Evolutionary conservation across 2,113 vertebrate genomes (phyloP), one percentile per base, ranked within the genome.

Genomic region (Nerophis lumbriciformis): DNA sequence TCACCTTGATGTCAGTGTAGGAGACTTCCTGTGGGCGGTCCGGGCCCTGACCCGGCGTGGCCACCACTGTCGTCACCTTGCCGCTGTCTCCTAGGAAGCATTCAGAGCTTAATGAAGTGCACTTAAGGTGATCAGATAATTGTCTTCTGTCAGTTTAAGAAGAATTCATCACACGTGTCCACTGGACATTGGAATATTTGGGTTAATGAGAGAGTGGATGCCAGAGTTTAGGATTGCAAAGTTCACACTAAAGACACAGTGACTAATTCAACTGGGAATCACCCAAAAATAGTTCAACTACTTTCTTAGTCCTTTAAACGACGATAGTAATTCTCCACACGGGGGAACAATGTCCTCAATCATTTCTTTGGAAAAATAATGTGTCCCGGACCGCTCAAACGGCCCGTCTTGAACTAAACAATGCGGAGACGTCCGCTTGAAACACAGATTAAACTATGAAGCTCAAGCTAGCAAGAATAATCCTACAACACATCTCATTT

Each of bases 11-110:
- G 84, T 95, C 94, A 0, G 93, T 93, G 86, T 96, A 96, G 5
- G 94, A 94, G 67, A 96, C 94, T 75, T 96, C 94, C 79, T 95
- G 93, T 6, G 94, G 92, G 61, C 93, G 93, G 75, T 96, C 94
- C 0, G 94, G 94, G 54, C 94, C 94, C 79, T 96, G 94, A 63
- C 94, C 94, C 0, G 94, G 89, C 1, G 94, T 95, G 65, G 94
- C 94, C 72, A 96, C 93, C 13, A 96, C 94, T 0, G 93, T 96
- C 12, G 93, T 95, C 87, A 95, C 93, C 82, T 95, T 95, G 21
- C 93, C 90, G 10, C 90, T 93, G 87, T 95, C 94, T 85, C 93
- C 94, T 95, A 47, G 50, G 19, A 58, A 79, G 72, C 53, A 37
- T 65, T 13, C 12, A 65, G 4, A 36, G 37, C 10, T 14, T 53